A percentile compares a stretch with the other conserved stretches of the same genome.
Conservation (phyloP, 2,888 invertebrate genomes). For the Villa cingulata region DNA sequence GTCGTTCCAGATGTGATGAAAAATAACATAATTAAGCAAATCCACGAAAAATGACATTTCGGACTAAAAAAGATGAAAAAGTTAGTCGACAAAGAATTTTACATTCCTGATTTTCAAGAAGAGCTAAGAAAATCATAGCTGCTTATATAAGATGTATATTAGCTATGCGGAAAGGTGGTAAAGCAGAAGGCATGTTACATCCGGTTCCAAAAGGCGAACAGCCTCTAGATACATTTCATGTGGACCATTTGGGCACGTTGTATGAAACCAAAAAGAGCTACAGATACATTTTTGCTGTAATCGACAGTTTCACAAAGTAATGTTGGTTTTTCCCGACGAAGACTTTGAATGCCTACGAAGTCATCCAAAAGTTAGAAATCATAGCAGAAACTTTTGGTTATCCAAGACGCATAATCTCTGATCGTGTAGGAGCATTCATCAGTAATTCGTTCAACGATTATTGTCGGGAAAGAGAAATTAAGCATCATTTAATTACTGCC, state of each 20-base stretch:
- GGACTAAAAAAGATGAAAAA: background rate
- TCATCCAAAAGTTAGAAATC: too few relatives aligned
- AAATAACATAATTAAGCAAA: too few relatives aligned
- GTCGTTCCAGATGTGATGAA: too few relatives aligned
- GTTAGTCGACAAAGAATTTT: background rate
- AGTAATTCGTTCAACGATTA: background rate
- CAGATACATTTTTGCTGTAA: conserved; percentile 23
- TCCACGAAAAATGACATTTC: too few relatives aligned
- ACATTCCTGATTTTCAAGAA: background rate
- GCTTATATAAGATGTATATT: conserved; percentile 22
- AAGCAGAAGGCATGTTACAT: too few relatives aligned
- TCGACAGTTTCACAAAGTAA: too few relatives aligned
- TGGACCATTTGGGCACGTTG: conserved; percentile 26
- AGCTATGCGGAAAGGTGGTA: too few relatives aligned
- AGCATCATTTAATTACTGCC: background rate
- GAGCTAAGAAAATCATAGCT: conserved; percentile 4
- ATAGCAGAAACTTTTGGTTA: too few relatives aligned
- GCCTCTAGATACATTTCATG: conserved; percentile 21
- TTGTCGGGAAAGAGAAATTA: background rate
- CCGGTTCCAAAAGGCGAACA: too few relatives aligned
- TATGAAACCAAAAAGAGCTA: too few relatives aligned
- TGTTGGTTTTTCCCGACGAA: conserved; percentile 10
- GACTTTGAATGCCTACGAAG: conserved; percentile 1
- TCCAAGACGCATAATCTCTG: conserved; percentile 2
- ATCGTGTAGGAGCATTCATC: conserved; percentile 1